Evolutionary conservation across 2,113 vertebrate species (phyloP).

Genomic region (Syngnathus scovelli): DNA sequence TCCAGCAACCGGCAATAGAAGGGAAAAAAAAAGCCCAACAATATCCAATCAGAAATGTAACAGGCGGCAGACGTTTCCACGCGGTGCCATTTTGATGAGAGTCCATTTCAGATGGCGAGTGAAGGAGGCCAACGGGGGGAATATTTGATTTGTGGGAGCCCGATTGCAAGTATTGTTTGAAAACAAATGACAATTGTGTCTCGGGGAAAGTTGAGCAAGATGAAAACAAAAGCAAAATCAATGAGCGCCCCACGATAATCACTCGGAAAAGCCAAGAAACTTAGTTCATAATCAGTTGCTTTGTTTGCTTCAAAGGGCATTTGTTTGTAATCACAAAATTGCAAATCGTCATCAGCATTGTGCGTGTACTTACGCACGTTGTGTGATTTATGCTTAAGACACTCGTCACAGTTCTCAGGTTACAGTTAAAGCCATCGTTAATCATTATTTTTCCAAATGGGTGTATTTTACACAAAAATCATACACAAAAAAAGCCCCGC

Average conservation of each 20-base stretch:
- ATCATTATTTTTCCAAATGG: neutral
- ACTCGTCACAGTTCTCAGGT: conserved; percentile 34
- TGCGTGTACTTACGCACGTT: conserved; percentile 58
- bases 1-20: conserved; percentile 14
- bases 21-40: conserved; percentile 27
- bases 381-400: conserved; percentile 60
- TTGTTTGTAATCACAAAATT: conserved; percentile 78
- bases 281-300: conserved; percentile 81
- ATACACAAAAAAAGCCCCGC: too few relatives aligned
- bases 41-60: conserved; percentile 64
- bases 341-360: conserved; percentile 63
- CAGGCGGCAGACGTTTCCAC: conserved; percentile 44
- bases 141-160: conserved; percentile 66
- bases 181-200: conserved; percentile 79
- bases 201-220: conserved; percentile 76
- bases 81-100: conserved; percentile 55
- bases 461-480: too few relatives aligned
- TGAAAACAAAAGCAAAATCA: conserved; percentile 79
- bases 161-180: conserved; percentile 79
- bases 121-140: conserved; percentile 67
- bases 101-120: conserved; percentile 56
- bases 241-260: conserved; percentile 75
- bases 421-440: neutral
- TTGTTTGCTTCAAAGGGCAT: conserved; percentile 78
- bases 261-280: conserved; percentile 70